Conservation (phyloP, 2,797 vertebrate species). For the Hapalemur alaotrensis region DNA sequence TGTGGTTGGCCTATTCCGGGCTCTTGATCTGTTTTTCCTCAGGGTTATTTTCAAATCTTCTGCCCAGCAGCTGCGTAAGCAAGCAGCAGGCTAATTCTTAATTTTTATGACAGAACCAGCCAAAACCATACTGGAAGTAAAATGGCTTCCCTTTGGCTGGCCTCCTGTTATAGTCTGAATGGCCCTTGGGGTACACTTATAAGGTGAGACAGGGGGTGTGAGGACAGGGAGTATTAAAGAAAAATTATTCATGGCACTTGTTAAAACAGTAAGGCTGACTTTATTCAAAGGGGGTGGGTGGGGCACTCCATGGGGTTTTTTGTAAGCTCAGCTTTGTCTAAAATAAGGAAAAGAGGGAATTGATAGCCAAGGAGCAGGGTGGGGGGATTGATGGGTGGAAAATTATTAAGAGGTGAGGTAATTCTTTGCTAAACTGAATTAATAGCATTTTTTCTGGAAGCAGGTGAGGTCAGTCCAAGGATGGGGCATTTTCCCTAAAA, state of each 20-base stretch:
- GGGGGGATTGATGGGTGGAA: background rate
- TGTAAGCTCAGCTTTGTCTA: background rate
- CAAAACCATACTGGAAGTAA: too few species aligned
- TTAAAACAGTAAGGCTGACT: background rate
- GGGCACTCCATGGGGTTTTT: background rate
- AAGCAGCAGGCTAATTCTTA: too few species aligned
- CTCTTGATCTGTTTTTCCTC: too few species aligned
- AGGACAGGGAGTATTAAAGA: background rate
- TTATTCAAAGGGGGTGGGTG: background rate
- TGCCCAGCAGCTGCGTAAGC: too few species aligned
- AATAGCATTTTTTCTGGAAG: background rate
- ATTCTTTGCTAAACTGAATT: background rate
- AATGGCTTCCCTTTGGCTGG: too few species aligned
- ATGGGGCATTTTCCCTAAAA: background rate
- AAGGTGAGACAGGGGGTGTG: too few species aligned
- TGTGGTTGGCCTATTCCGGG: too few species aligned
- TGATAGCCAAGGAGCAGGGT: background rate
- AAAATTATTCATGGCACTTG: background rate
- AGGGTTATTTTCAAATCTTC: too few species aligned
- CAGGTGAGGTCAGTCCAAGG: background rate
- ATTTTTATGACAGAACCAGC: too few species aligned
- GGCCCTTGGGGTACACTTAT: too few species aligned
- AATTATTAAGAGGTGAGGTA: background rate
- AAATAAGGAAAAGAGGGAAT: background rate
- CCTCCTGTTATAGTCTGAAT: too few species aligned